Base-by-base conservation (phyloP, 2,888 invertebrate species). In the Melinaea marsaeus region DNA sequence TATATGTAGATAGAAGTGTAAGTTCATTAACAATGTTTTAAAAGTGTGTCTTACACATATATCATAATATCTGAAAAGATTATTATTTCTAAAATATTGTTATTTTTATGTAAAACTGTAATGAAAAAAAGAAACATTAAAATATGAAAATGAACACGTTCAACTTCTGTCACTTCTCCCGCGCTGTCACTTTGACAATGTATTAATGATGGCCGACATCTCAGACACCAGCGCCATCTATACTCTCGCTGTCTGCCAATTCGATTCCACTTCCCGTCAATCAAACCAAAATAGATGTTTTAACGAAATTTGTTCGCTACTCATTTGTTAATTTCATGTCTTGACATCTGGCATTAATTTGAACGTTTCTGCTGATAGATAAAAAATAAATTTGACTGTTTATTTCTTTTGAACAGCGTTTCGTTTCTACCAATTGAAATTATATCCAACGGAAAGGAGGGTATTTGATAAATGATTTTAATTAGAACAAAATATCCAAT, bases 191-290 rank as follows among this genome's bases (percentile, higher is more conserved):
- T 72, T 76, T 78, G 80, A 80, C 79, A 78, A 72, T 75, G 74
- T 74, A 77, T 76, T 79, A 79, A 79, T 78, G 79, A 79, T 71
- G 70, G 74, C 73, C 65, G 77, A 76, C 76, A 69, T 63, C 67
- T 60, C 64, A 62, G 71, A 67, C 68, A 61, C 64, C 65, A 73
- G 70, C 75, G 74, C 75, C 75, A 75, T 75, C 75, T 77, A 74
- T 71, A 69, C 69, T 62, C 76, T 75, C 72, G 70, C 67, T 60
- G 70, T 69, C 68, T 72, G 77, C 77, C 79, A 75, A 77, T 78
- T 76, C 75, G 74, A 77, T 80, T 76, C 72, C 69, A 68, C 73
- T 70, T 68, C 68, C 65, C 66, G 73, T 72, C 74, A 74, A 71
- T 75, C 75, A 71, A 69, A 65, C 67, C 13, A 59, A 71, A 74